These are phyloP conservation scores for Melanotaenia nigrans DNA, from an alignment of 2,797 vertebrate species.

Conservation along the genomic window DNA sequence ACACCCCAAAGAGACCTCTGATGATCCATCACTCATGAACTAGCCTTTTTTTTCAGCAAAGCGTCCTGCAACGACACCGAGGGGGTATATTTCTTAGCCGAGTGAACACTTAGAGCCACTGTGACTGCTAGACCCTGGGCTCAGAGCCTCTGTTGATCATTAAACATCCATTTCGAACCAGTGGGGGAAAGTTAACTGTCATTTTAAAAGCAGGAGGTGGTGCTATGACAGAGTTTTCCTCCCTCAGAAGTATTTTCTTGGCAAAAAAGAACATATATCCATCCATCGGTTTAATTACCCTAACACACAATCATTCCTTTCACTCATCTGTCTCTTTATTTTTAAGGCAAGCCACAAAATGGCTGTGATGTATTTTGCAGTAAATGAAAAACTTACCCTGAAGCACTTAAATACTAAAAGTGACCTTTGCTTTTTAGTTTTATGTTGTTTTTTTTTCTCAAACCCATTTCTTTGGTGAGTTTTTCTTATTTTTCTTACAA, in stretches of 20 bases:
- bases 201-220: constrained; percentile 76
- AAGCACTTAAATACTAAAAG: constrained; percentile 65
- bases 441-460: background rate
- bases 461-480: constrained; percentile 11
- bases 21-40: constrained; percentile 82
- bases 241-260: constrained; percentile 47
- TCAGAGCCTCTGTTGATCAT: constrained; percentile 77
- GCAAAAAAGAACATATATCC: constrained; percentile 49
- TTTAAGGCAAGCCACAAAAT: constrained; percentile 59
- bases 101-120: constrained; percentile 55
- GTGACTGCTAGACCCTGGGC: constrained; percentile 63
- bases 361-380: constrained; percentile 47
- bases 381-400: constrained; percentile 51
- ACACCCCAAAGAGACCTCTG: constrained; percentile 68
- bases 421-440: constrained; percentile 28
- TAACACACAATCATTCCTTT: constrained; percentile 65
- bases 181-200: constrained; percentile 82
- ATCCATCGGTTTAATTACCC: constrained; percentile 67
- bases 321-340: constrained; percentile 68
- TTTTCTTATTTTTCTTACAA: constrained; percentile 26
- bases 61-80: constrained; percentile 58
- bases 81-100: constrained; percentile 53
- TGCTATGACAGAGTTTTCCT: constrained; percentile 34
- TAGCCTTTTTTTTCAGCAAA: constrained; percentile 50
- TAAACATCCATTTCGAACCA: constrained; percentile 82